A percentile compares a stretch with the other conserved stretches of the same genome.
These are phyloP conservation scores for Cynodonichthys magdalenae DNA, from an alignment of 2,797 vertebrate species.

Conservation along the genomic window DNA sequence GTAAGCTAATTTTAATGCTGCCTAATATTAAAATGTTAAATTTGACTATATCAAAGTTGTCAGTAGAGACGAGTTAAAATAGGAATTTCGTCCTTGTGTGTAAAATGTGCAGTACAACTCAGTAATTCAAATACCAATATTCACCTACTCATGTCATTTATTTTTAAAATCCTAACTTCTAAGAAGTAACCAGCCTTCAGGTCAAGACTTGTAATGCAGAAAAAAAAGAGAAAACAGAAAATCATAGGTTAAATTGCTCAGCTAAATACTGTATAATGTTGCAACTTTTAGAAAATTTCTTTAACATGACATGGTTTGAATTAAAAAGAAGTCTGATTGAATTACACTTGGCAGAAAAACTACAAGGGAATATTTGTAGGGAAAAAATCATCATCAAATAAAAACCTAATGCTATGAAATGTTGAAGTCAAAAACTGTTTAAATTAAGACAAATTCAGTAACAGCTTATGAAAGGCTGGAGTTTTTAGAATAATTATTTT, in stretches of 20 bases:
- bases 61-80: not conserved
- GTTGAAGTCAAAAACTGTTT: not conserved
- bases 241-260: too few relatives aligned
- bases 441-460: not conserved
- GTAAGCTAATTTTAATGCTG: too few relatives aligned
- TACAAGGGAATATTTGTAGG: too few relatives aligned
- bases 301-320: too few relatives aligned
- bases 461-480: not conserved
- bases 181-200: constrained; percentile 21
- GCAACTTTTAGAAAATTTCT: too few relatives aligned
- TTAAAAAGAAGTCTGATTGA: too few relatives aligned
- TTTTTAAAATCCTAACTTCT: not conserved
- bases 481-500: not conserved
- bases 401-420: not conserved
- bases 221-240: too few relatives aligned
- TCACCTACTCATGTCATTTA: not conserved
- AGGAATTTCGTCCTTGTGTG: not conserved
- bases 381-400: not conserved
- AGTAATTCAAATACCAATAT: constrained; percentile 1
- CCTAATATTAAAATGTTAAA: too few relatives aligned
- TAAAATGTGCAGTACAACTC: not conserved
- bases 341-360: too few relatives aligned
- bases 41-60: not conserved
- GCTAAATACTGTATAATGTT: too few relatives aligned
- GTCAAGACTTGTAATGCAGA: too few relatives aligned